phyloP scores from a whole-genome alignment of 2,113 vertebrate genomes.

The Herpetotheres cachinnans region DNA sequence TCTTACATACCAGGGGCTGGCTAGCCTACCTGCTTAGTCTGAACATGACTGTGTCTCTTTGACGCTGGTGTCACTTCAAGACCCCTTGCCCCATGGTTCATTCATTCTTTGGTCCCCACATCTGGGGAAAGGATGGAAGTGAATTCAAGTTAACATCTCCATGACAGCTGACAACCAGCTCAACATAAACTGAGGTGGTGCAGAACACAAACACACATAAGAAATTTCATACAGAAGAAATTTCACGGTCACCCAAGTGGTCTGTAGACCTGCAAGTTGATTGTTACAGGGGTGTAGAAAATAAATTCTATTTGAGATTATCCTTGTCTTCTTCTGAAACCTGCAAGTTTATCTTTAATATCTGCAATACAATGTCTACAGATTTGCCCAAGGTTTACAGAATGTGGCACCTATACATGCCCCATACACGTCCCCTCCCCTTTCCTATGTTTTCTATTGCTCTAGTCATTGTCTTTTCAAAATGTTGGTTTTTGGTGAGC shows the following conservation, averaged over 20 bases:
- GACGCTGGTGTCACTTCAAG: not conserved
- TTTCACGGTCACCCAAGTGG: not conserved
- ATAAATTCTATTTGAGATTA: not conserved
- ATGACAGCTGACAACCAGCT: not conserved
- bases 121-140: not conserved
- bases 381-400: not conserved
- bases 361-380: not conserved
- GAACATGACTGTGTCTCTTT: not conserved
- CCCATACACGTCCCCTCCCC: not conserved
- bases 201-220: not conserved
- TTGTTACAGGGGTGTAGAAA: not conserved
- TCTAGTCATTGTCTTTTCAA: not conserved
- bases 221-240: not conserved
- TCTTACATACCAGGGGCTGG: not conserved
- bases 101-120: not conserved
- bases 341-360: not conserved
- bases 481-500: not conserved
- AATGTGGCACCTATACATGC: not conserved
- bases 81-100: not conserved
- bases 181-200: not conserved
- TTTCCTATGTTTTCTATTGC: not conserved
- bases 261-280: not conserved
- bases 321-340: not conserved
- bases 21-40: not conserved
- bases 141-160: not conserved